phyloP scores from a whole-genome alignment of 2,797 vertebrate genomes.

The Peromyscus melanophrys region DNA sequence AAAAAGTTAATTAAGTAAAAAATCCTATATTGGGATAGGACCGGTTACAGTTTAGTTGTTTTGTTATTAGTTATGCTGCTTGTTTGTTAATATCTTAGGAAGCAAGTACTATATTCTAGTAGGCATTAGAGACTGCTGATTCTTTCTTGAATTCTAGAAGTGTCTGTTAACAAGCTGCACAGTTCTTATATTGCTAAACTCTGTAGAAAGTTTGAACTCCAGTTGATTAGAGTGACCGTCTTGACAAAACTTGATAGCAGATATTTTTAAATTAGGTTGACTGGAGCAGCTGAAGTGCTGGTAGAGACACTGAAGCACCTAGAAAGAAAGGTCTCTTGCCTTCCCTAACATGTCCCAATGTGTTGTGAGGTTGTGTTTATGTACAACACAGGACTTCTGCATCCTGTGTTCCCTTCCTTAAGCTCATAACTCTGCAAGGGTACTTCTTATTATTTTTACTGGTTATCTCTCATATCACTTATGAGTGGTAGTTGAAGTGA shows the following conservation, averaged over 20 bases:
- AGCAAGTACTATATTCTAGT: background rate
- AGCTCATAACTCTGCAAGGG: background rate
- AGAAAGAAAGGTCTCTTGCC: rapidly evolving
- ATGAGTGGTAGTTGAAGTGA: background rate
- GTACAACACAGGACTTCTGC: rapidly evolving
- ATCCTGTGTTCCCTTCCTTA: background rate
- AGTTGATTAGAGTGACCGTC: background rate
- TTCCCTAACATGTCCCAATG: background rate
- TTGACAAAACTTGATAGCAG: background rate
- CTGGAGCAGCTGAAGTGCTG: background rate
- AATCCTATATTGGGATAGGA: background rate
- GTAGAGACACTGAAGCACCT: background rate
- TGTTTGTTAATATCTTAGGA: background rate
- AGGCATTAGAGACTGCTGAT: background rate
- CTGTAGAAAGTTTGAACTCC: background rate
- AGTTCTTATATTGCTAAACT: background rate
- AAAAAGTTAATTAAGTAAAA: too few relatives aligned
- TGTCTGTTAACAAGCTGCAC: background rate
- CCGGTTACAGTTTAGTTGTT: background rate
- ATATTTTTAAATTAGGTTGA: background rate
- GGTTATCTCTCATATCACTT: background rate
- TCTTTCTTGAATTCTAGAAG: background rate
- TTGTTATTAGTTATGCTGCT: background rate
- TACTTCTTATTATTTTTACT: background rate
- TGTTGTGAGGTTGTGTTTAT: background rate